Evolutionary conservation across 2,888 invertebrate genomes (phyloP).

Genomic region (Elysia crispata): DNA sequence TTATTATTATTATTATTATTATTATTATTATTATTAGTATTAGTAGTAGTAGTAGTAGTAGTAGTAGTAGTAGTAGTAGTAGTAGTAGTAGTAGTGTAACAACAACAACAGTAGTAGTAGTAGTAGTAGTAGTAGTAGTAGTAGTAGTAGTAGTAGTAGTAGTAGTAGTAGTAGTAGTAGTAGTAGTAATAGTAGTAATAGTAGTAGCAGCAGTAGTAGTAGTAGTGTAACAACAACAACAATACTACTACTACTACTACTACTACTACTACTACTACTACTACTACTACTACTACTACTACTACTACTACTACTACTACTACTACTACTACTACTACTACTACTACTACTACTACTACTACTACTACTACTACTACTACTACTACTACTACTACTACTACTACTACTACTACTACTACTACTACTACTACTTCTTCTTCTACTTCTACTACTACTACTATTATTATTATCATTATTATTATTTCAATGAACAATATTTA

Average conservation of each 20-base stretch:
- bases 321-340: conserved; percentile 9
- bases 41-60: too few species aligned
- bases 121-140: too few species aligned
- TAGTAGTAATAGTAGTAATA: too few species aligned
- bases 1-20: too few species aligned
- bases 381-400: conserved; percentile 9
- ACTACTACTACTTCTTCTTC: background rate
- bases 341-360: conserved; percentile 9
- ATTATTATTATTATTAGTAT: too few species aligned
- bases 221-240: too few species aligned
- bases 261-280: conserved; percentile 9
- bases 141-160: too few species aligned
- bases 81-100: too few species aligned
- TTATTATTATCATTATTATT: background rate
- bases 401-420: conserved; percentile 9
- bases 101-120: too few species aligned
- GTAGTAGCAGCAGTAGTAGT: background rate
- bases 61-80: too few species aligned
- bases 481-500: too few species aligned
- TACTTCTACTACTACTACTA: conserved; percentile 1
- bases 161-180: too few species aligned
- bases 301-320: conserved; percentile 4
- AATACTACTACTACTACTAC: conserved; percentile 9
- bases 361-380: conserved; percentile 1
- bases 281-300: conserved; percentile 9